phyloP scores from a whole-genome alignment of 1,140 invertebrate genomes.

The Phortica variegata region DNA sequence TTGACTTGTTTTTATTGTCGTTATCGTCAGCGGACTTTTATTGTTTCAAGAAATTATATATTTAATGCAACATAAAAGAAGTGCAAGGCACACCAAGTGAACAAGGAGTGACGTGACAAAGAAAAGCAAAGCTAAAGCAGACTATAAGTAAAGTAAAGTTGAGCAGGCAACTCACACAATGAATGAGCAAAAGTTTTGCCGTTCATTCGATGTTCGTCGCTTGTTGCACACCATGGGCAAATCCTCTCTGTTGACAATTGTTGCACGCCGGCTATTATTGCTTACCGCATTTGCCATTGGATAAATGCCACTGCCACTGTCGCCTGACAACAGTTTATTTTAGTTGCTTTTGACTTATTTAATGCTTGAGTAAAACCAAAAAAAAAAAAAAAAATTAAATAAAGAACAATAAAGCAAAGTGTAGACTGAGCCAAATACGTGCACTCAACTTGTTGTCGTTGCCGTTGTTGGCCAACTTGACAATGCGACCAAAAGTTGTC shows the following conservation, averaged over 20 bases:
- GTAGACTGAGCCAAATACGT: conserved; percentile 47
- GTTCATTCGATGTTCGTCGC: too few relatives aligned
- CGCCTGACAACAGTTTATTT: conserved; percentile 10
- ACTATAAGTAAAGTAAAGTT: too few relatives aligned
- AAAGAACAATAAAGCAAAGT: conserved; percentile 39
- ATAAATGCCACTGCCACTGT: conserved; percentile 3
- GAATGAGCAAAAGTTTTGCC: conserved; percentile 34
- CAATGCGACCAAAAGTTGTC: too few relatives aligned
- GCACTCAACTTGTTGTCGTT: conserved; percentile 39
- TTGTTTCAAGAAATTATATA: too few relatives aligned
- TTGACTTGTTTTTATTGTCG: too few relatives aligned
- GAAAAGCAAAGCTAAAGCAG: too few relatives aligned
- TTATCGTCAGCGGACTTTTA: too few relatives aligned
- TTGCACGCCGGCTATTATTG: conserved; percentile 17
- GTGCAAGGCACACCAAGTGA: too few relatives aligned
- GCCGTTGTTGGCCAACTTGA: background rate
- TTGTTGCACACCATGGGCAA: conserved; percentile 39
- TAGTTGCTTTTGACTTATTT: conserved; percentile 41
- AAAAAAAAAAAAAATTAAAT: conserved; percentile 1
- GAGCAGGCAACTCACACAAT: too few relatives aligned
- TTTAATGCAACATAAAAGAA: too few relatives aligned
- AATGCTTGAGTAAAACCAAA: conserved; percentile 46
- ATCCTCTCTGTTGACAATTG: conserved; percentile 45
- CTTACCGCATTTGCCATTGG: conserved; percentile 1
- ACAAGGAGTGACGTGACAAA: too few relatives aligned